Conservation (phyloP, 2,113 vertebrate genomes). For the Zosterops borbonicus region DNA sequence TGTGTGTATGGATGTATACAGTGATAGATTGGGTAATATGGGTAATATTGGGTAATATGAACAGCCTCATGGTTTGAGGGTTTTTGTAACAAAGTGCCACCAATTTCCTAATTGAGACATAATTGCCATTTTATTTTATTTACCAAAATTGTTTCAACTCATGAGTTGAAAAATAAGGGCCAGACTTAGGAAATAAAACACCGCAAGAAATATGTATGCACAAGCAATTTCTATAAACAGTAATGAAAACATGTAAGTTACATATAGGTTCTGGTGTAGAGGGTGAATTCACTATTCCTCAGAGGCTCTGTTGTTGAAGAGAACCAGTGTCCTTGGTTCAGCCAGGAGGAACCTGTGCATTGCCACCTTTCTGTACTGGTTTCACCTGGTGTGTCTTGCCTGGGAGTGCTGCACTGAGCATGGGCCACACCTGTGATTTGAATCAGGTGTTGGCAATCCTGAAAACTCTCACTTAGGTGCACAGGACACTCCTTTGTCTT, state of each 20-base stretch:
- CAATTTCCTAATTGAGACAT: background rate
- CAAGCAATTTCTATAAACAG: slow-evolving; percentile 25
- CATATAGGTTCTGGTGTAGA: background rate
- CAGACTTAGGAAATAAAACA: slow-evolving; percentile 4
- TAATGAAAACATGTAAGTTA: background rate
- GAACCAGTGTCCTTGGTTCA: background rate
- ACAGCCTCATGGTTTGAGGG: background rate
- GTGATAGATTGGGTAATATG: background rate
- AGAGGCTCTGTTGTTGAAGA: background rate
- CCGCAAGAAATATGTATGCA: background rate
- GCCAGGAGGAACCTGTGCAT: background rate
- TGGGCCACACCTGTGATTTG: background rate
- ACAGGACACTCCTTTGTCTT: fast-evolving
- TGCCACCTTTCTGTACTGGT: background rate
- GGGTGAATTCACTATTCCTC: background rate
- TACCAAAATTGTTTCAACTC: background rate
- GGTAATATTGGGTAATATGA: background rate
- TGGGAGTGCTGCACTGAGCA: background rate
- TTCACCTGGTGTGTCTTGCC: background rate
- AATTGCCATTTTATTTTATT: background rate
- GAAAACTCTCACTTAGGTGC: background rate
- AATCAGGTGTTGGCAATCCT: background rate
- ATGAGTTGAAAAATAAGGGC: background rate
- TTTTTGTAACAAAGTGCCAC: background rate
- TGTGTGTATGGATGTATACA: background rate